A percentile compares a stretch with the other conserved stretches of the same genome.
Conservation (phyloP, 1,140 invertebrate genomes). For the Cotesia chilonis region DNA sequence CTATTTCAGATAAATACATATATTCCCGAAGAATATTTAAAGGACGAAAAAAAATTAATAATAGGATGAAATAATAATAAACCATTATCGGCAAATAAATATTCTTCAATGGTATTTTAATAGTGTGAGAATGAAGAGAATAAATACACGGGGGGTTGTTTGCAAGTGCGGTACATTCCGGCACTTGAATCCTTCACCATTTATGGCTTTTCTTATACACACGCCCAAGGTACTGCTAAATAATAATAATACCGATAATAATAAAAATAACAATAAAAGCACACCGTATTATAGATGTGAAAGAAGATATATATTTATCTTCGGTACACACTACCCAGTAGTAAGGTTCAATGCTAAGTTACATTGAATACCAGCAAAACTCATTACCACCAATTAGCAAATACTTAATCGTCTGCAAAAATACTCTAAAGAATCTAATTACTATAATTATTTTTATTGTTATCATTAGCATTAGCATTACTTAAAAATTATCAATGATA, state of each 20-base stretch:
- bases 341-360: too few relatives aligned
- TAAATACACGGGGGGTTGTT: not conserved
- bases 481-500: too few relatives aligned
- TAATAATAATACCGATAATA: slow-evolving; percentile 4
- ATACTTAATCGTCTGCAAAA: slow-evolving; percentile 1
- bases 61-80: not conserved
- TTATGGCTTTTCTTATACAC: slow-evolving; percentile 26
- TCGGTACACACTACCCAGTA: too few relatives aligned
- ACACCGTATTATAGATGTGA: too few relatives aligned
- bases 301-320: too few relatives aligned
- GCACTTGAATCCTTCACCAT: slow-evolving; percentile 31
- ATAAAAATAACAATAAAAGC: not conserved
- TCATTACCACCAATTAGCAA: not conserved
- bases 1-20: not conserved
- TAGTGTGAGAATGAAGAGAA: slow-evolving; percentile 3
- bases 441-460: not conserved
- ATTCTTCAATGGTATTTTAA: not conserved
- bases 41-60: slow-evolving; percentile 5
- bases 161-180: slow-evolving; percentile 26
- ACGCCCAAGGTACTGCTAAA: slow-evolving; percentile 25
- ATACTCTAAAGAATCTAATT: not conserved
- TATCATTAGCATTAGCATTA: not conserved
- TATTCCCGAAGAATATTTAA: not conserved
- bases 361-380: too few relatives aligned
- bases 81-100: not conserved